phyloP scores from a whole-genome alignment of 2,797 vertebrate genomes.

The Lagocephalus sceleratus region DNA sequence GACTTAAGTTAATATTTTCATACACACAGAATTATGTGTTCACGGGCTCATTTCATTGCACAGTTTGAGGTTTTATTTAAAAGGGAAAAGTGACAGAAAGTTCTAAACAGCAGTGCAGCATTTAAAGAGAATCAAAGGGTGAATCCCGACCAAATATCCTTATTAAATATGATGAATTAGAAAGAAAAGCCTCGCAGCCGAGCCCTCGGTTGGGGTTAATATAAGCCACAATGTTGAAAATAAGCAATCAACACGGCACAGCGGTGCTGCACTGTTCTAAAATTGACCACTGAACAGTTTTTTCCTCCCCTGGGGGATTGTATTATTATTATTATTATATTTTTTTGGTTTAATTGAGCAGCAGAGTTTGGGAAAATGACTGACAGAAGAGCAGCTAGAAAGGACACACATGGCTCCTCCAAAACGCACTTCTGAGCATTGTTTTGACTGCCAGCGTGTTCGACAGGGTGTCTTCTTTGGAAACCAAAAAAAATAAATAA shows the following conservation, averaged over 20 bases:
- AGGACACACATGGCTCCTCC: slow-evolving; percentile 10
- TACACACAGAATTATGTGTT: no score
- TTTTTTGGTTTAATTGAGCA: not conserved
- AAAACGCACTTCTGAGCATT: slow-evolving; percentile 34
- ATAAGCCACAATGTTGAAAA: slow-evolving; percentile 23
- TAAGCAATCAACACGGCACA: slow-evolving; percentile 21
- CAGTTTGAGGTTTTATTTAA: not conserved
- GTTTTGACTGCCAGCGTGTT: slow-evolving; percentile 43
- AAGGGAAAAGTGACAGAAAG: not conserved
- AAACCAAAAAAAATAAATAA: slow-evolving; percentile 6
- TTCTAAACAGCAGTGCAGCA: not conserved
- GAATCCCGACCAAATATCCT: slow-evolving; percentile 7
- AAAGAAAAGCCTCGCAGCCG: slow-evolving; percentile 14
- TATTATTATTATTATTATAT: not conserved
- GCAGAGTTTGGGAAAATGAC: no score
- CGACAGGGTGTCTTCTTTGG: slow-evolving; percentile 28
- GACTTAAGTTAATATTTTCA: no score
- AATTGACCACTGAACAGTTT: slow-evolving; percentile 6
- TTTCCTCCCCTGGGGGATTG: slow-evolving; percentile 13
- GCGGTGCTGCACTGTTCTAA: slow-evolving; percentile 17
- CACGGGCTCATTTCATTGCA: no score
- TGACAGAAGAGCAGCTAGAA: slow-evolving; percentile 6
- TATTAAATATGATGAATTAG: slow-evolving; percentile 14
- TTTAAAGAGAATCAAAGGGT: not conserved
- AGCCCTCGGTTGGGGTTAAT: slow-evolving; percentile 29